phyloP scores from a whole-genome alignment of 2,888 invertebrate genomes.

The Coecobrya sp. region DNA sequence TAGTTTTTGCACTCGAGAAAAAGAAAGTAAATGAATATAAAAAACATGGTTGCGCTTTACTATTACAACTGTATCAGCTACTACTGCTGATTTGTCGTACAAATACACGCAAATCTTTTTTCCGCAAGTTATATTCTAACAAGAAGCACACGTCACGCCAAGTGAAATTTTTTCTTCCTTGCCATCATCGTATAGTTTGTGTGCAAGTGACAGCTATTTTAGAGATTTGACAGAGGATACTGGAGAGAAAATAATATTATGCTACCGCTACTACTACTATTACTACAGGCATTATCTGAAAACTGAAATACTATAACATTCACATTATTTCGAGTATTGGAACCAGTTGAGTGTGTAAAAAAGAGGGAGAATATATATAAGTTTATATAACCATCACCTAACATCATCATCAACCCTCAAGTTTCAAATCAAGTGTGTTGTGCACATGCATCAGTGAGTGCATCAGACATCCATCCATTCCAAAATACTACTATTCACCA shows the following conservation, averaged over 20 bases:
- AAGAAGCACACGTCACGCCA: background rate
- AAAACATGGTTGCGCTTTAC: background rate
- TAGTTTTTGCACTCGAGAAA: background rate
- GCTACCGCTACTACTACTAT: background rate
- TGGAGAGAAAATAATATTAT: background rate
- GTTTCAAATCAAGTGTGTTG: conserved; percentile 72
- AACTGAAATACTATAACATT: background rate
- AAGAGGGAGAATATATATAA: conserved; percentile 13
- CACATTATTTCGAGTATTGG: background rate
- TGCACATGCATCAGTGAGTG: conserved; percentile 54
- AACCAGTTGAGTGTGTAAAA: background rate
- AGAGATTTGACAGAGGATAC: conserved; percentile 48
- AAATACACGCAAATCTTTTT: too few relatives aligned
- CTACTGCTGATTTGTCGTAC: conserved; percentile 1
- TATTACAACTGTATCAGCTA: background rate
- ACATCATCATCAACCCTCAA: conserved; percentile 28
- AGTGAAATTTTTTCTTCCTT: conserved; percentile 36
- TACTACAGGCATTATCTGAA: background rate
- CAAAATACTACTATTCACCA: background rate
- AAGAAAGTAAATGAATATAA: conserved; percentile 22
- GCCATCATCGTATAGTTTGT: background rate
- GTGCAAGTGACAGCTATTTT: conserved; percentile 73
- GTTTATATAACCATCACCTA: background rate
- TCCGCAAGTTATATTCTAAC: too few relatives aligned
- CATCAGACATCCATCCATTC: conserved; percentile 41